These are phyloP conservation scores for Siniperca obscura DNA, from an alignment of 2,797 vertebrate species.

Conservation along the genomic window DNA sequence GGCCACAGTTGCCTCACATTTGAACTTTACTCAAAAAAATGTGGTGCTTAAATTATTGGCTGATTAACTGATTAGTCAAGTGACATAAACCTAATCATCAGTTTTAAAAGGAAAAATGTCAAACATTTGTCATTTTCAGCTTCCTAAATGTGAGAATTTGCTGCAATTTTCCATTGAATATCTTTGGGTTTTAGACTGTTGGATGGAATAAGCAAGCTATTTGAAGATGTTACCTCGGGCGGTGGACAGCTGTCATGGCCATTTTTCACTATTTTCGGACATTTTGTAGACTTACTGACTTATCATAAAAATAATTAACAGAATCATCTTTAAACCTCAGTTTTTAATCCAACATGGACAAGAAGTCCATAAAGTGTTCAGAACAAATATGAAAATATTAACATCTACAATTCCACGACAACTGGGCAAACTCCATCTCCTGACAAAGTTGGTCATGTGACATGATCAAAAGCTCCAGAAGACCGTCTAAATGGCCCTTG, in stretches of 20 bases:
- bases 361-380: background rate
- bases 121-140: background rate
- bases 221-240: background rate
- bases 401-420: background rate
- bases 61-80: slow-evolving; percentile 1
- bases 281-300: background rate
- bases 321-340: background rate
- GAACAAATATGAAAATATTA: background rate
- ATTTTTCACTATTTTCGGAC: background rate
- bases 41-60: slow-evolving; percentile 11
- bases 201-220: background rate
- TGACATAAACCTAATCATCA: background rate
- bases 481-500: background rate
- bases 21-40: slow-evolving; percentile 40
- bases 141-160: background rate
- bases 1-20: slow-evolving; percentile 45
- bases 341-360: background rate
- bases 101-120: slow-evolving; percentile 4
- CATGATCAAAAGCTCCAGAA: background rate
- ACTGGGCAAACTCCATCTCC: background rate
- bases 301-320: background rate
- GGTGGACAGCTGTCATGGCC: background rate
- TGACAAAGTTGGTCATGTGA: background rate
- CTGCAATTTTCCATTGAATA: background rate
- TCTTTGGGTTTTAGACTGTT: background rate